These are phyloP conservation scores for Rhabdornis inornatus DNA, from an alignment of 2,113 vertebrate genomes.

Conservation along the genomic window DNA sequence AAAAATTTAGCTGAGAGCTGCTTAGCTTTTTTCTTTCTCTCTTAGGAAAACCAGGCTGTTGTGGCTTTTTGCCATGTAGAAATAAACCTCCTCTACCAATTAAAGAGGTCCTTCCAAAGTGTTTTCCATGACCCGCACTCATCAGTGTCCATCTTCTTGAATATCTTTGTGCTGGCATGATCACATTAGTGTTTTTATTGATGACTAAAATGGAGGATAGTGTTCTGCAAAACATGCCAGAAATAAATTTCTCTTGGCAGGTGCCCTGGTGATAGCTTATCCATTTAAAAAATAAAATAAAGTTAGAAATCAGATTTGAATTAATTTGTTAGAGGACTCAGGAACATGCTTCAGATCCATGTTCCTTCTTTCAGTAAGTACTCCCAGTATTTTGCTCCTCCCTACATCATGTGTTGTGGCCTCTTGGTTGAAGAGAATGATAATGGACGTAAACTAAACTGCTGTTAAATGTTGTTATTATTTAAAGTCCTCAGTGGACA, in stretches of 20 bases:
- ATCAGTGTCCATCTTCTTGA: not conserved
- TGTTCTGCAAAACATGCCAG: not conserved
- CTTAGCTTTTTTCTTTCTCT: not conserved
- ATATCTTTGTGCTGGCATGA: not conserved
- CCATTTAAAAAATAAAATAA: not conserved
- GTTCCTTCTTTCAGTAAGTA: not conserved
- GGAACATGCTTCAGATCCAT: not conserved
- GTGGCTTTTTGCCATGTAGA: not conserved
- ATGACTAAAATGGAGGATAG: not conserved
- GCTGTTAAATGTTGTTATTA: not conserved
- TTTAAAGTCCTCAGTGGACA: not conserved
- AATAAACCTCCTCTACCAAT: not conserved
- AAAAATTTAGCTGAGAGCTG: not conserved
- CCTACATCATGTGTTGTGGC: rapidly evolving
- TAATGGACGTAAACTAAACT: not conserved
- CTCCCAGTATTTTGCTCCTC: not conserved
- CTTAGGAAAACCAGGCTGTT: not conserved
- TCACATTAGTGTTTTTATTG: not conserved
- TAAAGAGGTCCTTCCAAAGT: not conserved
- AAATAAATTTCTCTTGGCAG: not conserved
- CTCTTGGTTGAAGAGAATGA: not conserved
- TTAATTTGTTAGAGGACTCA: not conserved
- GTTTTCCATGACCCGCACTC: not conserved
- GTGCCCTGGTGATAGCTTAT: not conserved
- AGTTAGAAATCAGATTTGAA: not conserved